These are phyloP conservation scores for Pomacea canaliculata DNA, from an alignment of 2,888 invertebrate genomes.

Conservation along the genomic window DNA sequence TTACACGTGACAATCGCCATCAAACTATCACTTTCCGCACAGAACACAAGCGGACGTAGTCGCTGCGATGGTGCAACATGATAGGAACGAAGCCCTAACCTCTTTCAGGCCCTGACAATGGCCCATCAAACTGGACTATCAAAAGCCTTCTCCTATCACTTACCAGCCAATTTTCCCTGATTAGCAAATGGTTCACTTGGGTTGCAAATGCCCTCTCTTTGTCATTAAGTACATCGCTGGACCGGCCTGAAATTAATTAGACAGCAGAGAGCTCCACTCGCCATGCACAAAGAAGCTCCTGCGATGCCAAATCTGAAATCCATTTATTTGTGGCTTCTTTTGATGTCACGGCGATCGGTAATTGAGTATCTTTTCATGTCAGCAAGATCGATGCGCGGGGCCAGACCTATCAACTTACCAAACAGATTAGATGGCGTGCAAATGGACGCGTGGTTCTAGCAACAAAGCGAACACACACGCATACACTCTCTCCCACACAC, in stretches of 20 bases:
- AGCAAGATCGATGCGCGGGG: background rate
- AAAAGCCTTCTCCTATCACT: background rate
- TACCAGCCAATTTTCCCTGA: slow-evolving; percentile 1
- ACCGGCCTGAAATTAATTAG: slow-evolving; percentile 1
- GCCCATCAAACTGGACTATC: background rate
- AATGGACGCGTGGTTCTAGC: no score
- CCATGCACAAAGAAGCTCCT: background rate
- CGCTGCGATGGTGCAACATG: background rate
- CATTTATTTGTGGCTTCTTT: slow-evolving; percentile 2
- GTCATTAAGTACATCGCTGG: background rate
- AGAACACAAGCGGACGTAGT: background rate
- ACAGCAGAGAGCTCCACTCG: background rate
- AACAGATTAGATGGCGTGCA: background rate
- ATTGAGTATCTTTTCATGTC: slow-evolving; percentile 7
- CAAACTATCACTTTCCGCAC: no score
- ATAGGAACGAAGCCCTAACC: background rate
- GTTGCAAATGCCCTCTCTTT: background rate
- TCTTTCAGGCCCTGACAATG: background rate
- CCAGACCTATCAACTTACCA: background rate
- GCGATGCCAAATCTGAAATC: background rate
- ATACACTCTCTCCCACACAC: no score
- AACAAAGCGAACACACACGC: no score
- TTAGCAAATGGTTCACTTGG: slow-evolving; percentile 2
- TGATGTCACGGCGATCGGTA: background rate
- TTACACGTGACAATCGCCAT: no score